Conservation (phyloP, 2,888 invertebrate genomes). For the Agonopterix alstromeriana region DNA sequence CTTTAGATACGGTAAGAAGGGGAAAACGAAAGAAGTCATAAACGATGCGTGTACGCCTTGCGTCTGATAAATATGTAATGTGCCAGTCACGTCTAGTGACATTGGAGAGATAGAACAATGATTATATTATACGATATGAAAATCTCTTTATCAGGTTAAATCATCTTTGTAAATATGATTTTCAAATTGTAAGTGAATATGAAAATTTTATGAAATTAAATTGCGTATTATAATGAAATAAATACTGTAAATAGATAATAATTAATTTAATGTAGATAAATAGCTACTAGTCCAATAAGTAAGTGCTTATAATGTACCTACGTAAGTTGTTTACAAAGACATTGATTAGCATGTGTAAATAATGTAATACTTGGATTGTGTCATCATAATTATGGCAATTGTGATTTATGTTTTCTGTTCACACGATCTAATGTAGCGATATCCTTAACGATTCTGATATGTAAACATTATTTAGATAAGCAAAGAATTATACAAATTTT, state of each 20-base stretch:
- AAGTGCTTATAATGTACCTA: too few relatives aligned
- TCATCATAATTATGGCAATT: not conserved
- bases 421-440: too few relatives aligned
- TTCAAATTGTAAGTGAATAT: not conserved
- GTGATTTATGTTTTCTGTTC: not conserved
- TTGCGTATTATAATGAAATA: too few relatives aligned
- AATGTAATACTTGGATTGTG: not conserved
- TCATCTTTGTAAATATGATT: not conserved
- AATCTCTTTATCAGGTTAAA: not conserved
- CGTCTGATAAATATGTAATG: slow-evolving; percentile 13
- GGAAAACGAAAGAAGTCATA: slow-evolving; percentile 17
- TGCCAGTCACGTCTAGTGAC: slow-evolving; percentile 1
- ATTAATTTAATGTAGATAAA: not conserved
- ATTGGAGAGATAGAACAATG: slow-evolving; percentile 8
- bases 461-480: too few relatives aligned
- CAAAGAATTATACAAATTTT: too few relatives aligned
- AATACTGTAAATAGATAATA: too few relatives aligned
- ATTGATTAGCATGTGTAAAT: not conserved
- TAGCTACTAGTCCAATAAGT: not conserved
- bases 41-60: slow-evolving; percentile 6
- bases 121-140: not conserved
- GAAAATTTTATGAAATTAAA: not conserved
- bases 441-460: too few relatives aligned
- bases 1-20: slow-evolving; percentile 55
- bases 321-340: not conserved